Percentiles rank a stretch among this genome's conserved stretches.
Evolutionary conservation across 2,888 invertebrate genomes (phyloP).

Genomic region (Diogma glabrata): DNA sequence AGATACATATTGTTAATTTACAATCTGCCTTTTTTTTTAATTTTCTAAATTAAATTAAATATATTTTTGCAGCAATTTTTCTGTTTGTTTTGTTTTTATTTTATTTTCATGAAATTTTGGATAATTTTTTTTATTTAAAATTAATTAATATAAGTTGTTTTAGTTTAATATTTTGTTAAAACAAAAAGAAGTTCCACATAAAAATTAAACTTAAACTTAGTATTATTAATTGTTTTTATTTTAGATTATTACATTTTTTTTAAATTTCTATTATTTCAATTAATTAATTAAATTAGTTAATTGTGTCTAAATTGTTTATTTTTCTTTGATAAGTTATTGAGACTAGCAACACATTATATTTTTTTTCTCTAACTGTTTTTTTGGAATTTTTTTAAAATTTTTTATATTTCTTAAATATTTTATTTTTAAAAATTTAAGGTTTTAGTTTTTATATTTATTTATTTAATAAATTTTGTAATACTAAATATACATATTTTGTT

Average conservation of each 20-base stretch:
- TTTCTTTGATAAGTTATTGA: constrained; percentile 6
- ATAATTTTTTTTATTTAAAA: constrained; percentile 6
- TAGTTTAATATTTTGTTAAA: neutral
- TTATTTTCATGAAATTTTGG: no score
- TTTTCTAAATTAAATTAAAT: neutral
- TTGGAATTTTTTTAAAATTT: constrained; percentile 4
- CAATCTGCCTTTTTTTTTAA: constrained; percentile 4
- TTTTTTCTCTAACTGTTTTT: constrained; percentile 5
- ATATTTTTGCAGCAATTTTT: neutral
- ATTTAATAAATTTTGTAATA: neutral
- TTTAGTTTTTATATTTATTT: constrained; percentile 7
- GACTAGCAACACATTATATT: constrained; percentile 12
- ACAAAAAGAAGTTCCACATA: constrained; percentile 7
- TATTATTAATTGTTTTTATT: constrained; percentile 8
- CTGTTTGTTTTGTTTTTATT: constrained; percentile 7
- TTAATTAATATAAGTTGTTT: constrained; percentile 3
- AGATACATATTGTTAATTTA: neutral
- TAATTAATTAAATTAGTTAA: constrained; percentile 6
- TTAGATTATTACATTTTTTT: constrained; percentile 1
- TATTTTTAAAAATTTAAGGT: constrained; percentile 1
- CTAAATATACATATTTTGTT: constrained; percentile 7
- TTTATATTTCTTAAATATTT: constrained; percentile 6
- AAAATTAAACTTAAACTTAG: constrained; percentile 8
- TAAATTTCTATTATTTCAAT: constrained; percentile 7
- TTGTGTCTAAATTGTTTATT: constrained; percentile 7